Evolutionary conservation across 2,113 vertebrate genomes (phyloP), one percentile per base, ranked within the genome.

Genomic region (Callocephalon fimbriatum): DNA sequence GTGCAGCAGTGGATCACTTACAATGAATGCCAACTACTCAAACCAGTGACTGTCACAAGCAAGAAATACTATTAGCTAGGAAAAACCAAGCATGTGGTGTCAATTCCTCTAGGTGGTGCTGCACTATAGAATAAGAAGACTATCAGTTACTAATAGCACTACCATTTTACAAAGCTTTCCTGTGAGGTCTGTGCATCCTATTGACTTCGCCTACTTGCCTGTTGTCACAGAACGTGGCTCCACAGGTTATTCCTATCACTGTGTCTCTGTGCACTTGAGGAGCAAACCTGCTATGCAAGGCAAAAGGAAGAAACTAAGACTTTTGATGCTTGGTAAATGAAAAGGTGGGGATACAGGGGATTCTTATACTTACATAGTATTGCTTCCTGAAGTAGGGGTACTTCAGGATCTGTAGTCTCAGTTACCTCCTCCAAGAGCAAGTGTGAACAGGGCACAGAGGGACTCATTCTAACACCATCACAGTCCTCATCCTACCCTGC

Each of bases 31-130:
- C 22, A 29, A 12, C 32, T 67, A 12, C 17, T 86, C n/a, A 44
- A 48, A 65, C 31, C 50, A 16, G 21, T 38, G 42, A 67, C 72
- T 42, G 42, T 8, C 50, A 38, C 48, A 18, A 32, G 37, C 66
- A 47, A 61, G 22, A 82, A 58, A 73, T 29, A 51, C 7, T 4
- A 56, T 26, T 23, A 80, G 23, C 11, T 16, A 71, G n/a, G 66
- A 4, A 76, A 37, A 72, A 38, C 3, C 0, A 25, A 27, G 15
- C 29, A 7, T 25, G 86, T 79, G 61, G 11, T 65, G 18, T 38
- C 63, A 37, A 0, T 61, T 63, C 94, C 96, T 78, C 66, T 87
- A 95, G 97, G 54, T 89, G 97, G 96, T 82, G 96, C 93, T 81
- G 16, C 38, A 6, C 65, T 63, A 11, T 2, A 91, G 83, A 3